phyloP scores from a whole-genome alignment of 2,888 invertebrate genomes.

The Schizaphis graminum region DNA sequence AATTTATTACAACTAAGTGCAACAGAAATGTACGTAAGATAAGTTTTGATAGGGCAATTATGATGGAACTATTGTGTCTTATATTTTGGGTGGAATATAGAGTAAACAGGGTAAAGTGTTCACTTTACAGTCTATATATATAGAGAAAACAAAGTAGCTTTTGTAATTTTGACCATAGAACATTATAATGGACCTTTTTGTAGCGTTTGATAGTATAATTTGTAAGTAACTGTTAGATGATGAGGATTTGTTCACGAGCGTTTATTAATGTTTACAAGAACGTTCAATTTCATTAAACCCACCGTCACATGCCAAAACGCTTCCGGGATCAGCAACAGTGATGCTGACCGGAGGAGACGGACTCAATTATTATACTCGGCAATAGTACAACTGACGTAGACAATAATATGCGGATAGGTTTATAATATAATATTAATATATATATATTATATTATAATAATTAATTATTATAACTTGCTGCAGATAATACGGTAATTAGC shows the following conservation, averaged over 20 bases:
- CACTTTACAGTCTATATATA: neutral
- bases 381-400: neutral
- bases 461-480: slow-evolving; percentile 26
- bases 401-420: neutral
- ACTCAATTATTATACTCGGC: slow-evolving; percentile 4
- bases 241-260: neutral
- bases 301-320: slow-evolving; percentile 3
- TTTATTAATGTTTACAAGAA: slow-evolving; percentile 43
- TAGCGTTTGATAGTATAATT: neutral
- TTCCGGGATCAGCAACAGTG: slow-evolving; percentile 21
- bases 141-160: slow-evolving; percentile 35
- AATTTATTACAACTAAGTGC: neutral
- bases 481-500: slow-evolving; percentile 31
- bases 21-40: neutral
- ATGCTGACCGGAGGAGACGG: neutral
- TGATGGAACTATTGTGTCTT: neutral
- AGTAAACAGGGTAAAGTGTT: neutral
- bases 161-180: neutral
- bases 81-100: neutral
- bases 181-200: neutral
- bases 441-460: neutral
- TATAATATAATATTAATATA: neutral
- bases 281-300: slow-evolving; percentile 27
- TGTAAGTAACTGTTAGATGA: slow-evolving; percentile 13
- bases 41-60: neutral